Evolutionary conservation across 2,888 invertebrate genomes (phyloP).

Genomic region (Trachelus tabidus): DNA sequence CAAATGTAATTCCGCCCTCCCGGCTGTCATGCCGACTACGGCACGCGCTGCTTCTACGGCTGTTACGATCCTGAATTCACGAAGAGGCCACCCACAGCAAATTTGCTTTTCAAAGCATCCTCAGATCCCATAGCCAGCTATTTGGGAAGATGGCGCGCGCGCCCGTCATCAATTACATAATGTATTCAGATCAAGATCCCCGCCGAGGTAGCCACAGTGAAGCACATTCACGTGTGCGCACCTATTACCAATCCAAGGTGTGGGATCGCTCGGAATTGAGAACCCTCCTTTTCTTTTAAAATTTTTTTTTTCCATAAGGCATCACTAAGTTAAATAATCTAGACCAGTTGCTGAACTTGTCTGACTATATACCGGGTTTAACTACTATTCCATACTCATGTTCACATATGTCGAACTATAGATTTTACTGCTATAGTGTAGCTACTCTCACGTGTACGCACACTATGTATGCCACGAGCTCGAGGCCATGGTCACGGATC

Average conservation of each 20-base stretch:
- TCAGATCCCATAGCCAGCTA: neutral
- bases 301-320: neutral
- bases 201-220: neutral
- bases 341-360: neutral
- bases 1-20: slow-evolving; percentile 43
- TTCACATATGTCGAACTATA: neutral
- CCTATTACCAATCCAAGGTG: neutral
- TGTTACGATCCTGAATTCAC: slow-evolving; percentile 7
- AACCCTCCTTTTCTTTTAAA: neutral
- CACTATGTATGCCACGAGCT: slow-evolving; percentile 22
- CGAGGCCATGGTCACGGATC: slow-evolving; percentile 43
- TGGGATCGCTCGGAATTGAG: neutral
- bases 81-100: slow-evolving; percentile 33
- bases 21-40: neutral
- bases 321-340: neutral
- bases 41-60: slow-evolving; percentile 7
- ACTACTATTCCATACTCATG: neutral
- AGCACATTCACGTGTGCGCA: neutral
- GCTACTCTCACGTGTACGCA: neutral
- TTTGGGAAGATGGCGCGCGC: slow-evolving; percentile 10
- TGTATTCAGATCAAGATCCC: slow-evolving; percentile 35
- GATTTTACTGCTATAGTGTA: neutral
- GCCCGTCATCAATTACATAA: slow-evolving; percentile 42
- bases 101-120: slow-evolving; percentile 36
- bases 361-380: neutral